Evolutionary conservation across 2,888 invertebrate genomes (phyloP).

Genomic region (Phasia obesa): DNA sequence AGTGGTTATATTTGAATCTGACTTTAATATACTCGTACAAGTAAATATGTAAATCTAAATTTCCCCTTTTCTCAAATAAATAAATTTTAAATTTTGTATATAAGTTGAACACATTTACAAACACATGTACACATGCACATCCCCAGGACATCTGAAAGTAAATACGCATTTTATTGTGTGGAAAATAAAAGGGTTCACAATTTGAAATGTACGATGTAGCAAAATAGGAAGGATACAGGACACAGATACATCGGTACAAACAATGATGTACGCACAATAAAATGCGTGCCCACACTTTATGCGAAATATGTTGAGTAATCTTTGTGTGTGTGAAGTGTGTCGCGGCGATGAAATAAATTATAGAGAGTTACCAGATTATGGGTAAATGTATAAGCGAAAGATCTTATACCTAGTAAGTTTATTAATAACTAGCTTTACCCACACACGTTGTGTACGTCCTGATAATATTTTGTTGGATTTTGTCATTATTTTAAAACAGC

Average conservation of each 20-base stretch:
- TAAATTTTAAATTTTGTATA: neutral
- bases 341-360: too few species aligned
- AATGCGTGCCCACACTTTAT: constrained; percentile 74
- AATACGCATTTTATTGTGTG: constrained; percentile 48
- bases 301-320: too few species aligned
- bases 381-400: too few species aligned
- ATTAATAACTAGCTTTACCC: too few species aligned
- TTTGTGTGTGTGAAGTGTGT: too few species aligned
- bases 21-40: neutral
- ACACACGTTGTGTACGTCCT: too few species aligned
- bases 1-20: neutral
- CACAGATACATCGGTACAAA: neutral
- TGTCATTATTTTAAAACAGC: too few species aligned
- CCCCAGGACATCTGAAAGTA: constrained; percentile 50
- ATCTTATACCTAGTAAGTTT: too few species aligned
- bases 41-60: constrained; percentile 15
- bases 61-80: constrained; percentile 27
- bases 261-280: neutral
- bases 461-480: too few species aligned
- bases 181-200: constrained; percentile 58
- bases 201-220: constrained; percentile 26
- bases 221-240: neutral
- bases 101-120: neutral
- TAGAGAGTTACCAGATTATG: too few species aligned
- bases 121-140: constrained; percentile 3